Base-by-base conservation (phyloP, 2,113 vertebrate genomes). In the Chaenocephalus aceratus region DNA sequence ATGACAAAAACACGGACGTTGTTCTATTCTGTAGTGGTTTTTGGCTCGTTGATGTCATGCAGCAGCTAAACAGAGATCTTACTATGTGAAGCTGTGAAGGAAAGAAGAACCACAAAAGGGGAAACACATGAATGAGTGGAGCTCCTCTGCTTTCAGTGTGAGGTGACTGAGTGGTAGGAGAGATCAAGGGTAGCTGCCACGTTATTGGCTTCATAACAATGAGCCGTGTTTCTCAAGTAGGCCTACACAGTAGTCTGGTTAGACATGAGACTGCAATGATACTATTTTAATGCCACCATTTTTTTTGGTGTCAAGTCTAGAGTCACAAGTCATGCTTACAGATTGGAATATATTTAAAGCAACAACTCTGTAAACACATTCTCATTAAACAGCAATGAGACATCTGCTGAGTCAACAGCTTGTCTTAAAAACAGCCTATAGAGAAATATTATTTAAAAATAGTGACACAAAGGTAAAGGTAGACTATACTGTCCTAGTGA, bases 41-140 rank as follows among this genome's bases (percentile, higher is more conserved):
- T 76, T 87, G 84, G 88, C 70, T 70, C 30, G 78, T 86, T 94
- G 91, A 94, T 91, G 91, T 93, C 92, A 94, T 87, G 44, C 64
- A 74, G 62, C 69, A 75, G 84, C 78, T 86, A 80, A 86, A 79
- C 77, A 77, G 69, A 86, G 72, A 90, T 88, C 89, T 86, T 75
- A 23, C 79, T 78, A 83, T 88, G 87, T 85, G 77, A 86, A 87
- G 75, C 77, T 72, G 73, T 73, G 84, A 87, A 92, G 83, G 83
- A 90, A 88, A 80, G 71, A 84, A 72, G 66, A 86, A 89, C 88
- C 88, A 82, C 87, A 91, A 63, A 79, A 77, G 64, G 84, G 81
- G 80, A 90, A 86, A 83, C 56, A 75, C 66, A 69, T 79, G 71
- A 77, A 87, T 77, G 88, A 87, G 82, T 77, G 59, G 87, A 75